Evolutionary conservation across 2,888 invertebrate species (phyloP).

Genomic region (Tryphoninae sp.): DNA sequence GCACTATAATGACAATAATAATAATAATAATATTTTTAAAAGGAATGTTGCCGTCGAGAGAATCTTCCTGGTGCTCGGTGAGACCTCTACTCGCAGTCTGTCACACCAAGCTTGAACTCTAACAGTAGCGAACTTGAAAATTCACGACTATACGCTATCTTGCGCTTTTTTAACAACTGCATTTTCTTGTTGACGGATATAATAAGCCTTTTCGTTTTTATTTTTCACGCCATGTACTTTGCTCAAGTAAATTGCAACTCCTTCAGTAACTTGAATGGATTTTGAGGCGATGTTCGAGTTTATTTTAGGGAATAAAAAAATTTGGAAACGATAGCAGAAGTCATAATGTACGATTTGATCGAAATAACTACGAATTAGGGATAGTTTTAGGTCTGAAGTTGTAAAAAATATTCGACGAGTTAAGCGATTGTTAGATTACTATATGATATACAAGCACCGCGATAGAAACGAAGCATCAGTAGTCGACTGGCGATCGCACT

Average conservation of each 20-base stretch:
- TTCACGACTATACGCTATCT: background rate
- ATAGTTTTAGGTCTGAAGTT: too few species aligned
- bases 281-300: too few species aligned
- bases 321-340: too few species aligned
- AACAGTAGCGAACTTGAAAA: background rate
- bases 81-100: background rate
- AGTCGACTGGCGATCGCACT: slow-evolving; percentile 15
- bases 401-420: too few species aligned
- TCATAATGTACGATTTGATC: too few species aligned
- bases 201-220: background rate
- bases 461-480: slow-evolving; percentile 6
- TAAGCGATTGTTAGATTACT: background rate
- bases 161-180: background rate
- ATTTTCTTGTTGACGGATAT: background rate
- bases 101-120: background rate
- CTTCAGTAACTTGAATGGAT: too few species aligned
- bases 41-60: background rate
- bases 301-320: too few species aligned
- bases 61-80: background rate
- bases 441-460: background rate
- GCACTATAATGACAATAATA: background rate
- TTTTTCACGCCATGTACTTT: background rate
- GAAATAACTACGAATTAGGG: too few species aligned
- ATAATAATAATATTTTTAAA: background rate
- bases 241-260: too few species aligned